Evolutionary conservation across 2,888 invertebrate genomes (phyloP).

Genomic region (Dichetophora obliterata): DNA sequence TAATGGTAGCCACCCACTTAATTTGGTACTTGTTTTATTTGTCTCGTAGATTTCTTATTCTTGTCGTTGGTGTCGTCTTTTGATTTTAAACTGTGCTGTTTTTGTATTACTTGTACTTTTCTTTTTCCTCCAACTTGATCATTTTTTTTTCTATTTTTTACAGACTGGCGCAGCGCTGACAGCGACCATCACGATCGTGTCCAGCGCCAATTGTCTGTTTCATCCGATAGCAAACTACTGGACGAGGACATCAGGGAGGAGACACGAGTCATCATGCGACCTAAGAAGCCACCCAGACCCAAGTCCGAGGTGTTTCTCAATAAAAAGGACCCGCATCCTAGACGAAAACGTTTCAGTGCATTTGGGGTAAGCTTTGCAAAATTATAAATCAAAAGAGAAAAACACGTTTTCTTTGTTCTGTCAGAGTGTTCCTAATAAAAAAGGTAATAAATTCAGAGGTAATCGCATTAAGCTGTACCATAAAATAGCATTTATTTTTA

Average conservation of each 20-base stretch:
- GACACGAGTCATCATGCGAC: slow-evolving; percentile 88
- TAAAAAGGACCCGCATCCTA: slow-evolving; percentile 78
- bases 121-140: slow-evolving; percentile 1
- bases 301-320: slow-evolving; percentile 96
- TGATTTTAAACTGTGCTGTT: slow-evolving; percentile 40
- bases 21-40: not conserved
- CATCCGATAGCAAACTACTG: slow-evolving; percentile 91
- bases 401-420: not conserved
- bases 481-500: no score
- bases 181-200: slow-evolving; percentile 85
- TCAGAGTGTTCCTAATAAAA: no score
- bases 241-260: slow-evolving; percentile 92
- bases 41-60: not conserved
- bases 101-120: slow-evolving; percentile 28
- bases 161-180: slow-evolving; percentile 80
- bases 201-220: slow-evolving; percentile 90
- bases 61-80: slow-evolving; percentile 15
- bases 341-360: slow-evolving; percentile 94
- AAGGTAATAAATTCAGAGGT: no score
- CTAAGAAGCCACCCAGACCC: slow-evolving; percentile 92
- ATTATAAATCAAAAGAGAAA: no score
- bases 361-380: slow-evolving; percentile 84
- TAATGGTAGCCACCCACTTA: no score
- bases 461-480: no score
- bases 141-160: slow-evolving; percentile 54